A percentile compares a stretch with the other conserved stretches of the same genome.
Conservation (phyloP, 2,797 vertebrate genomes). For the Philypnodon macrostomus region DNA sequence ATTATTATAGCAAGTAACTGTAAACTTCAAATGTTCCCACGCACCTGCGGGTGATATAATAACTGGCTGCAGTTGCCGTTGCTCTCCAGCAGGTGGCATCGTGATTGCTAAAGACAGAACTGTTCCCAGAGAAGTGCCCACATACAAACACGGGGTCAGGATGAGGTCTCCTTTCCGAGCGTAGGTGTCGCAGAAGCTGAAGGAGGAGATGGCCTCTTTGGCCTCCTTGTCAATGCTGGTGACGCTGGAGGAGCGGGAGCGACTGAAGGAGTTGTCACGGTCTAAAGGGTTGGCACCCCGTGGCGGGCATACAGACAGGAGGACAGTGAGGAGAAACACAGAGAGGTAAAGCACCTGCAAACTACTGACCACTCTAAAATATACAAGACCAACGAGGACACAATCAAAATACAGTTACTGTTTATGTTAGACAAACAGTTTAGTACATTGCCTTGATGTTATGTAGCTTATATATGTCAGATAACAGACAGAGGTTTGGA, state of each 20-base stretch:
- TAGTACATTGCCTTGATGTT: no score
- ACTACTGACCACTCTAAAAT: background rate
- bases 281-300: conserved; percentile 85
- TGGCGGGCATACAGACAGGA: conserved; percentile 82
- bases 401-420: no score
- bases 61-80: conserved; percentile 93
- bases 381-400: conserved; percentile 16
- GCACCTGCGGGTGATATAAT: conserved; percentile 92
- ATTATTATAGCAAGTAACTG: no score
- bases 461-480: background rate
- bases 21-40: conserved; percentile 43
- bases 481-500: background rate
- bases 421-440: no score
- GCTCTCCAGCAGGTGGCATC: conserved; percentile 91
- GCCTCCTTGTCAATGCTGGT: conserved; percentile 98
- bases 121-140: conserved; percentile 92
- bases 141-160: conserved; percentile 87
- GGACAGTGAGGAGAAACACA: conserved; percentile 74
- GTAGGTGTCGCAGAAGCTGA: conserved; percentile 92
- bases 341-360: conserved; percentile 70
- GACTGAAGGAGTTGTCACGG: conserved; percentile 98
- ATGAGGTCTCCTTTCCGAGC: conserved; percentile 86
- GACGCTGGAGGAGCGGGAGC: conserved; percentile 96
- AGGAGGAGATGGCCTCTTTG: conserved; percentile 89
- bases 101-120: conserved; percentile 87